These are phyloP conservation scores for Ormyrus nitidulus DNA, from an alignment of 2,888 invertebrate species.

Conservation along the genomic window DNA sequence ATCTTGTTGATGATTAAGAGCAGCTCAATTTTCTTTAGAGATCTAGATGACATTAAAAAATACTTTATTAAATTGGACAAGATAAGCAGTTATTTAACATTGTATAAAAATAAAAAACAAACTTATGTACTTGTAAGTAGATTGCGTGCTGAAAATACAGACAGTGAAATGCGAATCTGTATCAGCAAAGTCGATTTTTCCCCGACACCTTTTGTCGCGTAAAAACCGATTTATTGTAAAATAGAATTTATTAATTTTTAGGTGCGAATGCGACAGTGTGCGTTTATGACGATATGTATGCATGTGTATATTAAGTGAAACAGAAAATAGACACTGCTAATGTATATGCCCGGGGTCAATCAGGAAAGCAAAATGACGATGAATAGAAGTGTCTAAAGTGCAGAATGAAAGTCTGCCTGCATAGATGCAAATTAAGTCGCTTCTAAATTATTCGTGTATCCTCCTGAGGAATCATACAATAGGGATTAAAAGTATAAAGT, in stretches of 20 bases:
- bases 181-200: slow-evolving; percentile 57
- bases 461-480: slow-evolving; percentile 36
- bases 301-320: slow-evolving; percentile 48
- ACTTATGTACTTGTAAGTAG: slow-evolving; percentile 65
- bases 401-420: slow-evolving; percentile 47
- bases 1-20: slow-evolving; percentile 16
- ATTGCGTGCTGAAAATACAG: slow-evolving; percentile 53
- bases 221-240: slow-evolving; percentile 69
- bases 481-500: slow-evolving; percentile 30
- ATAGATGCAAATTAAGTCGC: slow-evolving; percentile 47
- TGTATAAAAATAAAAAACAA: slow-evolving; percentile 65
- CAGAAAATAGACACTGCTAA: slow-evolving; percentile 34
- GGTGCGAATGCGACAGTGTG: slow-evolving; percentile 58
- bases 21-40: too few species aligned
- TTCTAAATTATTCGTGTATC: slow-evolving; percentile 60
- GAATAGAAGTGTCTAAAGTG: slow-evolving; percentile 37
- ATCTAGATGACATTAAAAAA: slow-evolving; percentile 38
- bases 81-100: slow-evolving; percentile 64
- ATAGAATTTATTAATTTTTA: slow-evolving; percentile 69
- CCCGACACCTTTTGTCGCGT: slow-evolving; percentile 58
- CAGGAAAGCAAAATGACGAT: slow-evolving; percentile 21
- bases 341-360: slow-evolving; percentile 37
- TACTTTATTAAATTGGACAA: slow-evolving; percentile 44
- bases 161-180: slow-evolving; percentile 48
- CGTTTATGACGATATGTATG: slow-evolving; percentile 35